Evolutionary conservation across 1,140 invertebrate genomes (phyloP), one percentile per base, ranked within the genome.

Genomic region (Onthophagus taurus): DNA sequence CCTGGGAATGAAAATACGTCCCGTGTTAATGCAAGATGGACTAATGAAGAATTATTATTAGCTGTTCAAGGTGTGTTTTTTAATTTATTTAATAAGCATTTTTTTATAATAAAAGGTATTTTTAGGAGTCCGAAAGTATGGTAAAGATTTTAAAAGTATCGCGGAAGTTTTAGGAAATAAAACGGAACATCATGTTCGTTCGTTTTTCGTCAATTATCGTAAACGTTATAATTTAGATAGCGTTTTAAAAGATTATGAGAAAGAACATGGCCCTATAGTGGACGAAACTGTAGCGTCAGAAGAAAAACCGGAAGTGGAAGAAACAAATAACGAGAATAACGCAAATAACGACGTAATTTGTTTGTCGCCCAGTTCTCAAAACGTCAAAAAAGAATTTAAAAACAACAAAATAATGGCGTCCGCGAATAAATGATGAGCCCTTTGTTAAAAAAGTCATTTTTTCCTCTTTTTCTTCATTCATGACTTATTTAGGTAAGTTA

Each of bases 121-220:
- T n/a, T n/a, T n/a, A n/a, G n/a, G n/a, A n/a, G 81, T 97, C 23
- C 74, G 89, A 31, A 91, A 92, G 65, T 96, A 91, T 69, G 94
- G 94, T 54, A 94, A 91, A 70, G 86, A 97, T 66, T 97, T 94
- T 69, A 82, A 88, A 66, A 88, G 89, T 16, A 96, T 97, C 48
- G 89, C 93, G 11, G 91, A 97, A 66, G 81, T 93, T 4, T 81
- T 97, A 47, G 89, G 89, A 38, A 97, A 91, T 17, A 97, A 97
- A 70, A 93, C 85, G 2, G 91, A 96, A 65, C 78, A 81, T 23
- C 92, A 97, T 64, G 74, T 97, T 12, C 78, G 87, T 43, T 83
- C 80, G 19, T 97, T 97, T 69, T 95, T 86, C 64, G 76, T 87
- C 0, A 93, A 89, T 56, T 90, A 96, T 67, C 76, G 89, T 31